Evolutionary conservation across 2,797 vertebrate species (phyloP), one percentile per base, ranked within the genome.

Genomic region (Falco berigora): DNA sequence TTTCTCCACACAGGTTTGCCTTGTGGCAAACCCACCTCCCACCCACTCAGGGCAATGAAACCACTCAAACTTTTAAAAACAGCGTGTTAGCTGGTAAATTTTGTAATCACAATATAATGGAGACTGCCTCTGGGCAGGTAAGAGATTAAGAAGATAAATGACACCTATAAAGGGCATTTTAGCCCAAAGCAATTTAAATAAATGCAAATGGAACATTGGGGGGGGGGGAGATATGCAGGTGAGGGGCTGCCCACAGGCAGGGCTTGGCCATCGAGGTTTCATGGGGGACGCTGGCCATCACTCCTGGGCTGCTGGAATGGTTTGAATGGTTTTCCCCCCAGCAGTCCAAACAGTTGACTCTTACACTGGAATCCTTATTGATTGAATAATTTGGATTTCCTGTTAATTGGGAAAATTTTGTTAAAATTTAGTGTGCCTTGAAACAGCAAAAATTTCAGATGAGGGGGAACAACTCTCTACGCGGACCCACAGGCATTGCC

Each of bases 111-210:
- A 3, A 25, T 50, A 14, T 36, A 77, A 91, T 7, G 49, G 80
- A 68, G 77, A 71, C 73, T 38, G 15, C 40, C 73, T 63, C 56
- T 0, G 0, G 76, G 36, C 68, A 74, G 44, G 77, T 69, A 46
- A n/a, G 84, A 88, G 89, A 50, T 91, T 58, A 91, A 53, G 71
- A 81, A 94, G 83, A 89, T 17, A 74, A 72, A 86, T 46, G 28
- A 17, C 58, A 46, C n/a, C 59, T 75, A 13, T 75, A 92, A 84
- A 93, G 74, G 63, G 23, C 25, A 64, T 75, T 88, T 84, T 49
- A 88, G 77, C 73, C 62, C 80, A 68, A 52, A 80, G 58, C 36
- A 52, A 61, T 79, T 88, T 40, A 75, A 79, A 66, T 84, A 85
- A 46, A 80, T 44, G 52, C 52, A 93, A 71, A 93, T 8, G 49